phyloP scores from a whole-genome alignment of 2,888 invertebrate genomes.

The Cephus runcator region DNA sequence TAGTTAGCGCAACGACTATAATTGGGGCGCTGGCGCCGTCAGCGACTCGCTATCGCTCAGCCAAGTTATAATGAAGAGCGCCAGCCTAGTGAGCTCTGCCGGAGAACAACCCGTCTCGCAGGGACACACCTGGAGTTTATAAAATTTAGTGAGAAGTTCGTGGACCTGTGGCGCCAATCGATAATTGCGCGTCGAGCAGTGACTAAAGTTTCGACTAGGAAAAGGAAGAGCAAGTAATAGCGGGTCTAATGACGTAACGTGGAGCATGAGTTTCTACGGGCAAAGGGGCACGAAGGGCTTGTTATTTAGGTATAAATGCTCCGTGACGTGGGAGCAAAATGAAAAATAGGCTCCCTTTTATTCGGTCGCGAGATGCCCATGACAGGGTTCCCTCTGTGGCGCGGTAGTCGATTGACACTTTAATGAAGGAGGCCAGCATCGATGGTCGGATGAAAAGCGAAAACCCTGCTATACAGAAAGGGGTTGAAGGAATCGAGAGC shows the following conservation, averaged over 20 bases:
- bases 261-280: not conserved
- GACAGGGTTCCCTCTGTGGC: constrained; percentile 12
- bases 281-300: not conserved
- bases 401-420: constrained; percentile 57
- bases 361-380: constrained; percentile 19
- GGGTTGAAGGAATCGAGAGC: constrained; percentile 45
- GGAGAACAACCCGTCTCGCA: not conserved
- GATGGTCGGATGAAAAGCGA: constrained; percentile 40
- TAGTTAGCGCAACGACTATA: constrained; percentile 60
- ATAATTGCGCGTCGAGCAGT: not conserved
- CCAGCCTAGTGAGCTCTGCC: not conserved
- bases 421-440: constrained; percentile 54
- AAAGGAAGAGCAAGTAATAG: not conserved
- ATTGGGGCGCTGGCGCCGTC: constrained; percentile 42
- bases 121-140: not conserved
- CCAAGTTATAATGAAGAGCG: constrained; percentile 56
- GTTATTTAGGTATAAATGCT: not conserved
- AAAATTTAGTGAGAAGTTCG: not conserved
- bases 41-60: constrained; percentile 42
- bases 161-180: not conserved
- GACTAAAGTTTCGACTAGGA: not conserved
- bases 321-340: not conserved
- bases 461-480: constrained; percentile 10
- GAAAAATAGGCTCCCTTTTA: constrained; percentile 2
- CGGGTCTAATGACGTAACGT: not conserved